phyloP scores from a whole-genome alignment of 2,113 vertebrate species.

The Peromyscus californicus region DNA sequence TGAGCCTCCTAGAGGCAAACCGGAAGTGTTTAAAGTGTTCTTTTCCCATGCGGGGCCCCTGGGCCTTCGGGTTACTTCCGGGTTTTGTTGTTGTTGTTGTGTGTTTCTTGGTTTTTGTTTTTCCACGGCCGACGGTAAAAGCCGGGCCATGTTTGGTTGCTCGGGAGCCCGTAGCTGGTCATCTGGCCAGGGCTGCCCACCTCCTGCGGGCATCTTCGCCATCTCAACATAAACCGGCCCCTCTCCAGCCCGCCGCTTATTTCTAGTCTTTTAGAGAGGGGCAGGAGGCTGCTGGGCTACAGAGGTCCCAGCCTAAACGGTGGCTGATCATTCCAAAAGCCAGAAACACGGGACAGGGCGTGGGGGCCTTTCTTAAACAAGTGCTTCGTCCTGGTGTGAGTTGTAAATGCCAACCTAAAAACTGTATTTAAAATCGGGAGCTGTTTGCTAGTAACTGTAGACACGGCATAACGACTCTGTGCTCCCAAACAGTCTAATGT shows the following conservation, averaged over 20 bases:
- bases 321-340: neutral
- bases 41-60: no score
- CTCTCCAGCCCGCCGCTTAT: accelerated
- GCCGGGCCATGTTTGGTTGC: accelerated
- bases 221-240: neutral
- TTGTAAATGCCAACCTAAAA: neutral
- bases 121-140: neutral
- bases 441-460: neutral
- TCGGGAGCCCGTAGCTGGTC: no score
- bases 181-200: neutral
- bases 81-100: neutral
- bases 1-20: no score
- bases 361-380: neutral
- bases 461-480: neutral
- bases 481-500: neutral
- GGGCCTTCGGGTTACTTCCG: neutral
- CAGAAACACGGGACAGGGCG: no score
- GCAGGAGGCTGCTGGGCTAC: neutral
- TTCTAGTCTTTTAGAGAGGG: neutral
- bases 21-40: no score
- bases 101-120: neutral
- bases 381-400: neutral
- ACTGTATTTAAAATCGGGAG: no score
- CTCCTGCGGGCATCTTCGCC: neutral
- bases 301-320: neutral